Percentiles rank a stretch among this genome's conserved stretches.
These are phyloP conservation scores for Thaumatotibia leucotreta DNA, from an alignment of 1,140 invertebrate genomes.

Conservation along the genomic window DNA sequence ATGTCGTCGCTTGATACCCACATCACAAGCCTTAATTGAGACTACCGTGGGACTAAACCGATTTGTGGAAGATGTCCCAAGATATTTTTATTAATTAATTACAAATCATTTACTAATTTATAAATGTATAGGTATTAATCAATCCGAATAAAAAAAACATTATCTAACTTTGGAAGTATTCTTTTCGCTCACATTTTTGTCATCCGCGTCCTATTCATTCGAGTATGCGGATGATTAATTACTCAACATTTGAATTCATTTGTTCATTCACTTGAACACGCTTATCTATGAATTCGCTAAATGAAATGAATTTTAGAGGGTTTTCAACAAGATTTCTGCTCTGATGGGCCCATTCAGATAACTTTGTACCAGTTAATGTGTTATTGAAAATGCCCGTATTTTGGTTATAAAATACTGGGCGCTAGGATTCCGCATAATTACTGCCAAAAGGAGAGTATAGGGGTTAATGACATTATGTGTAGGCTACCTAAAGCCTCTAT, in stretches of 20 bases:
- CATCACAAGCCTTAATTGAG: too few relatives aligned
- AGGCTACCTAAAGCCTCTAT: too few relatives aligned
- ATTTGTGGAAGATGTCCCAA: too few relatives aligned
- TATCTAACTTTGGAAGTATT: neutral
- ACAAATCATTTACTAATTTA: too few relatives aligned
- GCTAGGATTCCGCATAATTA: too few relatives aligned
- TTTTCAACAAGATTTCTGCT: neutral
- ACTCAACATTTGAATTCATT: slow-evolving; percentile 5
- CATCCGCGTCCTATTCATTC: neutral
- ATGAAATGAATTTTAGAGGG: slow-evolving; percentile 7
- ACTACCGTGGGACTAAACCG: too few relatives aligned
- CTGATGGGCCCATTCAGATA: neutral
- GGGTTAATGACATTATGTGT: too few relatives aligned
- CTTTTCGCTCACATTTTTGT: neutral
- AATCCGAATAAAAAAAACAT: neutral
- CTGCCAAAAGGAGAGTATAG: too few relatives aligned
- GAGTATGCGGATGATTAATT: slow-evolving; percentile 1
- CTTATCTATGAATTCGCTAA: slow-evolving; percentile 3
- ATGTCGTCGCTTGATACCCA: too few relatives aligned
- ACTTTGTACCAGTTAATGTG: neutral
- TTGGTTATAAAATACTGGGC: neutral
- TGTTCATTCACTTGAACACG: neutral
- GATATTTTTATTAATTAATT: too few relatives aligned
- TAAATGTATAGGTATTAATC: too few relatives aligned
- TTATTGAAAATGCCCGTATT: neutral